phyloP scores from a whole-genome alignment of 2,797 vertebrate genomes.

The Mycteria americana region DNA sequence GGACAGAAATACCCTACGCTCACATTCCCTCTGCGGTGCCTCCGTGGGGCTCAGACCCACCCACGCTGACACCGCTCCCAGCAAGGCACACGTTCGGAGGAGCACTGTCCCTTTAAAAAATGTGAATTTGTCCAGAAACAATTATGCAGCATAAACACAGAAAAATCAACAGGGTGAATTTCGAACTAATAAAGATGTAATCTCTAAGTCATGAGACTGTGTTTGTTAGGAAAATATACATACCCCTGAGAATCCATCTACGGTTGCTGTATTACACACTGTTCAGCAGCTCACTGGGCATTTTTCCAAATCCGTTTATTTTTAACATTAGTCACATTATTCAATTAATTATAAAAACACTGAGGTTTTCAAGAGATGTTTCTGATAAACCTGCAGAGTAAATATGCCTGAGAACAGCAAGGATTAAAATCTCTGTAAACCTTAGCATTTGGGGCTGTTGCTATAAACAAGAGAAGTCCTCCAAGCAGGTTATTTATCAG shows the following conservation, averaged over 20 bases:
- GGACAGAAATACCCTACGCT: not conserved
- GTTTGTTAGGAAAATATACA: conserved; percentile 36
- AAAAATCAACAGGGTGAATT: conserved; percentile 48
- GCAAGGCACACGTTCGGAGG: rapidly evolving
- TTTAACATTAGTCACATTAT: conserved; percentile 55
- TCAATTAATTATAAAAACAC: conserved; percentile 63
- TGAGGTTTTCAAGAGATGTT: conserved; percentile 42
- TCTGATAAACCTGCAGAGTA: conserved; percentile 22
- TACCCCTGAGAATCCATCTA: conserved; percentile 15
- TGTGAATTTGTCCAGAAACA: conserved; percentile 1
- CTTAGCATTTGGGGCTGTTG: not conserved
- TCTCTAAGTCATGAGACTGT: conserved; percentile 29
- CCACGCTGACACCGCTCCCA: not conserved
- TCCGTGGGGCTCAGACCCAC: not conserved
- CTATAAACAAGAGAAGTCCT: conserved; percentile 38
- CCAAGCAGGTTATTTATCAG: conserved; percentile 28
- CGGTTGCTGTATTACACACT: not conserved
- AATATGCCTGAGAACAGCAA: conserved; percentile 36
- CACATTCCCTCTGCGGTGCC: not conserved
- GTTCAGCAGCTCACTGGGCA: conserved; percentile 15
- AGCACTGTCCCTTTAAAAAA: conserved; percentile 1
- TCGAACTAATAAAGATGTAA: conserved; percentile 40
- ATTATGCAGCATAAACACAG: conserved; percentile 13
- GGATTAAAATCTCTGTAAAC: conserved; percentile 37
- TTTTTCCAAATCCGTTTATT: conserved; percentile 48